Conservation (phyloP, 2,888 invertebrate genomes). For the Hypomecis atomaria region DNA sequence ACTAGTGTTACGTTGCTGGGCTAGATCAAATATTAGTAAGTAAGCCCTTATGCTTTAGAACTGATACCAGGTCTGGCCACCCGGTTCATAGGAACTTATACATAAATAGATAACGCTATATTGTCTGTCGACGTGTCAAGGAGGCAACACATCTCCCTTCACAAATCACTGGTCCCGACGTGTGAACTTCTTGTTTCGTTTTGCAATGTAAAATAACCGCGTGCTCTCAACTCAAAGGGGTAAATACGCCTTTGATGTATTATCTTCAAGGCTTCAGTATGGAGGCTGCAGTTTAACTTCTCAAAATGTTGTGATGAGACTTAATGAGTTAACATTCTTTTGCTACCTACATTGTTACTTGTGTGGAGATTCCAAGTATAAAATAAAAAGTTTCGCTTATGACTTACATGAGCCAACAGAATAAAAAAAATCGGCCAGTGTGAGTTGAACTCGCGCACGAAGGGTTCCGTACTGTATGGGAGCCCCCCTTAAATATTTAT, state of each 20-base stretch:
- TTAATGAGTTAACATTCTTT: conserved; percentile 5
- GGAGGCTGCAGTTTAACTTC: conserved; percentile 18
- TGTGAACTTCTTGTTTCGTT: conserved; percentile 32
- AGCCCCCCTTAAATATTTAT: no score
- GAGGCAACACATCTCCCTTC: background rate
- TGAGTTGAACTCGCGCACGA: no score
- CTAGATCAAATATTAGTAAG: conserved; percentile 4
- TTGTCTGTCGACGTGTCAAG: background rate
- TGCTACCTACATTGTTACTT: no score
- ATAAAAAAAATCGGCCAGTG: no score
- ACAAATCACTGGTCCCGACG: conserved; percentile 16
- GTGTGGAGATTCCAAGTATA: no score
- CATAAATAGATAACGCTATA: no score
- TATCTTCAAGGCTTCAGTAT: conserved; percentile 21
- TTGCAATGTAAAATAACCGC: conserved; percentile 28
- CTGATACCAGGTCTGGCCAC: no score
- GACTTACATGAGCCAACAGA: no score
- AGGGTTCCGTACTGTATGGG: no score
- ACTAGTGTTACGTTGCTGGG: conserved; percentile 25
- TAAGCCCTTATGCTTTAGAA: background rate
- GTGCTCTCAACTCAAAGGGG: conserved; percentile 26
- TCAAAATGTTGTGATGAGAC: conserved; percentile 1
- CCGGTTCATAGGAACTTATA: no score
- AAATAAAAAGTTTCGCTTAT: no score
- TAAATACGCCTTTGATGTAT: conserved; percentile 27